Conservation (phyloP, 2,113 vertebrate genomes). For the Sapajus apella region DNA sequence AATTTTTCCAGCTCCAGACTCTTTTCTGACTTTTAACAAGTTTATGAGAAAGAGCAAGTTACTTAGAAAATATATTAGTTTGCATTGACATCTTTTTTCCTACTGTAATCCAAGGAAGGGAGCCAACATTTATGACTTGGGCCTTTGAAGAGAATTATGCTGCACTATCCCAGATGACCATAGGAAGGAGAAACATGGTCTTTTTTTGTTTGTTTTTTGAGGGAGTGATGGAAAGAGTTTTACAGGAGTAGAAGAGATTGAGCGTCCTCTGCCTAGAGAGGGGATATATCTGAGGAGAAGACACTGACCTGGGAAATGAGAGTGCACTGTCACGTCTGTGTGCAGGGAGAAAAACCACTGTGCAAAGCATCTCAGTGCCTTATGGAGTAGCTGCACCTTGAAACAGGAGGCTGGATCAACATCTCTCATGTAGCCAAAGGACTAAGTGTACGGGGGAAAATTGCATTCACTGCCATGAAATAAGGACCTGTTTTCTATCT, state of each 20-base stretch:
- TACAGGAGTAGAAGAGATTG: not conserved
- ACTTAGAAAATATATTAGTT: constrained; percentile 45
- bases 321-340: accelerated
- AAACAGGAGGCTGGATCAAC: not conserved
- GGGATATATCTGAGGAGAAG: no score
- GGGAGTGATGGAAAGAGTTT: not conserved
- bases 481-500: not conserved
- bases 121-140: not conserved
- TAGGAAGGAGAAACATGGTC: not conserved
- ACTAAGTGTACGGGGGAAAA: accelerated
- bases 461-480: not conserved
- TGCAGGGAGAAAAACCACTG: accelerated
- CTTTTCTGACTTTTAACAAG: constrained; percentile 50
- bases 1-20: not conserved
- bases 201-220: not conserved
- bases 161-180: not conserved
- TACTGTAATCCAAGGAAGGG: not conserved
- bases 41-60: constrained; percentile 37
- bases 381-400: accelerated
- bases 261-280: accelerated
- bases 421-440: not conserved
- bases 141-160: not conserved
- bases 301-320: not conserved
- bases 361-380: no score
- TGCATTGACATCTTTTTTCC: not conserved